Conservation (phyloP, 2,888 invertebrate genomes). For the Subacronicta megacephala region DNA sequence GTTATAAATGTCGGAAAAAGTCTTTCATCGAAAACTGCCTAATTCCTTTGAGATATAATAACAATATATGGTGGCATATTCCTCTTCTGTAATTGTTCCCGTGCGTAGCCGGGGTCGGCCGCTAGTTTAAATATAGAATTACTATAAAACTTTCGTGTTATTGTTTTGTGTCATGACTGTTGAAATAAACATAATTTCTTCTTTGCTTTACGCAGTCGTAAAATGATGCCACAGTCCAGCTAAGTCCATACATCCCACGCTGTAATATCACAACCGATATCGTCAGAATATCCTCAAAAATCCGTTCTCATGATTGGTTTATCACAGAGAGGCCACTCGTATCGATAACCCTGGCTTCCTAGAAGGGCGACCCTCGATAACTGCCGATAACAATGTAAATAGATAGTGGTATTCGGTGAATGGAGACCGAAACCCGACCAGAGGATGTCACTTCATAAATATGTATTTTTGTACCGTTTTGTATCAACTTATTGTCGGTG, state of each 20-base stretch:
- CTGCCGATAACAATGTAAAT: constrained; percentile 64
- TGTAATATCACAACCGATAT: constrained; percentile 44
- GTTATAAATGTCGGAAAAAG: too few relatives aligned
- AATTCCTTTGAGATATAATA: too few relatives aligned
- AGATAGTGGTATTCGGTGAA: constrained; percentile 65
- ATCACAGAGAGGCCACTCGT: constrained; percentile 52
- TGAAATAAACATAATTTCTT: too few relatives aligned
- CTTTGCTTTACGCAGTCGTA: too few relatives aligned
- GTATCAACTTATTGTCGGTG: constrained; percentile 8
- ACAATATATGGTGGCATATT: too few relatives aligned
- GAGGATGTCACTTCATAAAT: constrained; percentile 59
- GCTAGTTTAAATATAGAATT: too few relatives aligned
- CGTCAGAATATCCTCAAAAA: constrained; percentile 49
- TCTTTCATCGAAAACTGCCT: too few relatives aligned
- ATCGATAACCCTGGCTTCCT: constrained; percentile 72
- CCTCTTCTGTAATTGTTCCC: too few relatives aligned
- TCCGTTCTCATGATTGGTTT: constrained; percentile 55
- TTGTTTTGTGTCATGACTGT: too few relatives aligned
- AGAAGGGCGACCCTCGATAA: constrained; percentile 72
- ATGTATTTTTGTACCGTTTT: constrained; percentile 52
- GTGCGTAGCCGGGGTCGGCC: too few relatives aligned
- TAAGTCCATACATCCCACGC: constrained; percentile 8
- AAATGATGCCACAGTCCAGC: too few relatives aligned
- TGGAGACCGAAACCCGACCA: constrained; percentile 46
- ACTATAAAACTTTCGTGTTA: too few relatives aligned